Evolutionary conservation across 2,888 invertebrate species (phyloP).

Genomic region (Drosophila sordidapex): DNA sequence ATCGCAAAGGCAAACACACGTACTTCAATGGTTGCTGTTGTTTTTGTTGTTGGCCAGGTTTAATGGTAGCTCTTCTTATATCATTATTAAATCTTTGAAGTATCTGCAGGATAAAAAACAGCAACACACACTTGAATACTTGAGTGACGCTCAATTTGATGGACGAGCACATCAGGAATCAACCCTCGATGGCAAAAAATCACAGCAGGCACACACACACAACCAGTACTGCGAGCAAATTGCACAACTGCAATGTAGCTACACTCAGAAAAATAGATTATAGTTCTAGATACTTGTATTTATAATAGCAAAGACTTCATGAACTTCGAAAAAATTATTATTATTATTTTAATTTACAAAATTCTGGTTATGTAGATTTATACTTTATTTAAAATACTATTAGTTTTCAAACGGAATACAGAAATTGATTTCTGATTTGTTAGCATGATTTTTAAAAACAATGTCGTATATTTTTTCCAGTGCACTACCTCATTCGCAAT

Average conservation of each 20-base stretch:
- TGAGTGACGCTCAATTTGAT: slow-evolving; percentile 80
- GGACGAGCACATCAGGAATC: slow-evolving; percentile 62
- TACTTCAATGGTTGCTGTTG: slow-evolving; percentile 8
- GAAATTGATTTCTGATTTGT: not conserved
- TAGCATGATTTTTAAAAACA: not conserved
- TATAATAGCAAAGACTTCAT: not conserved
- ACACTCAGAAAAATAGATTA: not conserved
- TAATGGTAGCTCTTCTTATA: slow-evolving; percentile 76
- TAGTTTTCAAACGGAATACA: not conserved
- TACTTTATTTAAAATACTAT: not conserved
- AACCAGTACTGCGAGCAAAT: slow-evolving; percentile 8
- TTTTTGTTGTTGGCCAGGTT: slow-evolving; percentile 45
- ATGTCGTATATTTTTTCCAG: not conserved
- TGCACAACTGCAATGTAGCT: slow-evolving; percentile 34
- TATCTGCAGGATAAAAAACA: slow-evolving; percentile 63
- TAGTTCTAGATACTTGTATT: not conserved
- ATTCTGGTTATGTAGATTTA: not conserved
- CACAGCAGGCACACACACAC: slow-evolving; percentile 61
- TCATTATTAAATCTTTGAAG: slow-evolving; percentile 80
- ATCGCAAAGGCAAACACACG: slow-evolving; percentile 67
- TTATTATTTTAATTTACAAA: not conserved
- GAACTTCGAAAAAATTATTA: not conserved
- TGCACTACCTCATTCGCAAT: slow-evolving; percentile 31
- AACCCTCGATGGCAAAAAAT: slow-evolving; percentile 68
- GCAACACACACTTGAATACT: slow-evolving; percentile 76